Evolutionary conservation across 2,888 invertebrate species (phyloP), one percentile per base, ranked within the genome.

Genomic region (Hypsopygia costalis): DNA sequence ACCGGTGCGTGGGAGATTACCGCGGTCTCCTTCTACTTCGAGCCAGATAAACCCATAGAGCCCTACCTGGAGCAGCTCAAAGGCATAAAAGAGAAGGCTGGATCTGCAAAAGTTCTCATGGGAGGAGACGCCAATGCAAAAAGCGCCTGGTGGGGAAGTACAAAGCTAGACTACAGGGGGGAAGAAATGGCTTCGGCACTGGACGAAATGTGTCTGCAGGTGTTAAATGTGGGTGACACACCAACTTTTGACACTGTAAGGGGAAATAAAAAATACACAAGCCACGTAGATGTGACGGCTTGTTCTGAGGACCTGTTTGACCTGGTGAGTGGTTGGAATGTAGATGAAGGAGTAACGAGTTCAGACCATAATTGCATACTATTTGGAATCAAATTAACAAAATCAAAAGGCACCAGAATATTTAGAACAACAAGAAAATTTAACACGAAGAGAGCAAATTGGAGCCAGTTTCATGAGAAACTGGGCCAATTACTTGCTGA

Each of bases 211-310:
- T 31, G 27, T 5, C 8, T 57, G 8, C 45, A 60, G n/a, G 34
- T 58, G 6, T 42, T 62, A 0, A 63, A 65, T 36, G 27, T 6
- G 0, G 58, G 59, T 3, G 2, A 2, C 0, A 16, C 36, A 0
- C 60, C 62, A 1, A 60, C 60, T 0, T 63, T 59, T 36, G 44
- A 55, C 10, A 55, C 55, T 0, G n/a, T 50, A 0, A 41, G 58
- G 10, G 51, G 55, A 0, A 32, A 34, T 0, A 43, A 22, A 16
- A 3, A 1, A 0, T 54, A 36, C 32, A 31, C 11, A 1, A 62
- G 57, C 36, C 29, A 28, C 6, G 55, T 61, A 0, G 59, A 60
- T 27, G 27, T 62, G 0, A 58, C 60, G 5, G 51, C 51, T 0
- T 58, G 58, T 33, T 42, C 53, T 0, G 1, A 3, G 1, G 40